Percentiles rank a stretch among this genome's conserved stretches.
Evolutionary conservation across 2,797 vertebrate genomes (phyloP).

Genomic region (Silurus lanzhouensis): DNA sequence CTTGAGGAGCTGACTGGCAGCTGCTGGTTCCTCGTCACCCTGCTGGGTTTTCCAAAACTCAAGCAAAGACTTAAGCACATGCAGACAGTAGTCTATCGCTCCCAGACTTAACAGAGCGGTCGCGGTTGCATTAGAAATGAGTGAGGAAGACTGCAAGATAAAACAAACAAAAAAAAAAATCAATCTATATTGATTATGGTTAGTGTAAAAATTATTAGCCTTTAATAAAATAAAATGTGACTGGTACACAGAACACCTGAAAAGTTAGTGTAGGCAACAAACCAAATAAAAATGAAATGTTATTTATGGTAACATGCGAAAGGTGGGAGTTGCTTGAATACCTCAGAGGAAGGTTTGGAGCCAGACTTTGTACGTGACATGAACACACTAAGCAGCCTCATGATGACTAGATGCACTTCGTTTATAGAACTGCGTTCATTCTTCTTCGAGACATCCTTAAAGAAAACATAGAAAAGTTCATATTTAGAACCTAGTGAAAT

Average conservation of each 20-base stretch:
- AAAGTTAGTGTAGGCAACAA: neutral
- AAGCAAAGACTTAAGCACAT: slow-evolving; percentile 92
- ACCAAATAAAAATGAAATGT: neutral
- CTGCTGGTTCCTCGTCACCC: slow-evolving; percentile 90
- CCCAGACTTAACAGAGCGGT: slow-evolving; percentile 93
- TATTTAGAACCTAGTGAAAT: neutral
- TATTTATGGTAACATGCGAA: neutral
- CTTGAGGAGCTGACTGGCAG: slow-evolving; percentile 91
- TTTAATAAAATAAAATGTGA: neutral
- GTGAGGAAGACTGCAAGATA: slow-evolving; percentile 86
- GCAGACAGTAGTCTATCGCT: slow-evolving; percentile 94
- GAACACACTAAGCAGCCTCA: slow-evolving; percentile 97
- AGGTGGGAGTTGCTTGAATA: slow-evolving; percentile 57
- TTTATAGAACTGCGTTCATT: slow-evolving; percentile 93
- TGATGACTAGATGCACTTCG: slow-evolving; percentile 95
- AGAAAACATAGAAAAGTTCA: slow-evolving; percentile 15
- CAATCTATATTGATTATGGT: neutral
- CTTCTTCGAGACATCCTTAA: slow-evolving; percentile 93
- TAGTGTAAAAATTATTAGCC: no score
- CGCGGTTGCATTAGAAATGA: slow-evolving; percentile 96
- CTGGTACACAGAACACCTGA: neutral
- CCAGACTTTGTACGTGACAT: slow-evolving; percentile 99
- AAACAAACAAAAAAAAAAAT: neutral
- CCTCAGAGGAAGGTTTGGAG: slow-evolving; percentile 96
- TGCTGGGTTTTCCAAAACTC: slow-evolving; percentile 98